A percentile compares a stretch with the other conserved stretches of the same genome.
phyloP scores from a whole-genome alignment of 2,797 vertebrate species.

The Eidolon dupreanum region DNA sequence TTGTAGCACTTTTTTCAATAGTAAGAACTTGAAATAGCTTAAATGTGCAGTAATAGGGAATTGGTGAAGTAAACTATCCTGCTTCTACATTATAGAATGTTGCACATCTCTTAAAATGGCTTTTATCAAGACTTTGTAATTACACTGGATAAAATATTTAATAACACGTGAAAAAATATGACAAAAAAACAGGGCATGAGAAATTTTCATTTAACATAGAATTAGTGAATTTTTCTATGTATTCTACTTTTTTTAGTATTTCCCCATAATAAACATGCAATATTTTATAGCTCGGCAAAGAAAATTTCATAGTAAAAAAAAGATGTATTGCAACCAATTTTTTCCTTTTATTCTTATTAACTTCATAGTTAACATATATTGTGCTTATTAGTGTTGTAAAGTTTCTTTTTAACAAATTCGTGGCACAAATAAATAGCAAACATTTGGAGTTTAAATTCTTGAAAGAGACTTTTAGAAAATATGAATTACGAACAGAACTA shows the following conservation, averaged over 20 bases:
- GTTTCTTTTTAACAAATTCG: constrained; percentile 13
- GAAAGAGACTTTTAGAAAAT: neutral
- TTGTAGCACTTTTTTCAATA: neutral
- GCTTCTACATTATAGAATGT: neutral
- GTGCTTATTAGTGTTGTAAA: neutral
- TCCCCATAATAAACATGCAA: neutral
- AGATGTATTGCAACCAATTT: neutral
- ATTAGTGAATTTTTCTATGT: neutral
- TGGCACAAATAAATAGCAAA: neutral
- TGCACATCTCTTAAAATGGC: neutral
- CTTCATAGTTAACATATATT: neutral
- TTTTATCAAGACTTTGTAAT: neutral
- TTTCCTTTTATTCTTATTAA: neutral
- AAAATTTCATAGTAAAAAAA: neutral
- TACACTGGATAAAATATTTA: neutral
- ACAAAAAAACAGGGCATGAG: no score
- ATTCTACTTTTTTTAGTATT: neutral
- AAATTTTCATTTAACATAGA: neutral
- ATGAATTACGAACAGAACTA: neutral
- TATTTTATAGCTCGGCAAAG: neutral
- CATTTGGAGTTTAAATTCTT: neutral
- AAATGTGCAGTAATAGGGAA: neutral
- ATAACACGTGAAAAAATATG: neutral
- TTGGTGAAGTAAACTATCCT: neutral
- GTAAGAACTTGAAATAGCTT: neutral